Evolutionary conservation across 2,888 invertebrate species (phyloP).

Genomic region (Spicauda simplicius): DNA sequence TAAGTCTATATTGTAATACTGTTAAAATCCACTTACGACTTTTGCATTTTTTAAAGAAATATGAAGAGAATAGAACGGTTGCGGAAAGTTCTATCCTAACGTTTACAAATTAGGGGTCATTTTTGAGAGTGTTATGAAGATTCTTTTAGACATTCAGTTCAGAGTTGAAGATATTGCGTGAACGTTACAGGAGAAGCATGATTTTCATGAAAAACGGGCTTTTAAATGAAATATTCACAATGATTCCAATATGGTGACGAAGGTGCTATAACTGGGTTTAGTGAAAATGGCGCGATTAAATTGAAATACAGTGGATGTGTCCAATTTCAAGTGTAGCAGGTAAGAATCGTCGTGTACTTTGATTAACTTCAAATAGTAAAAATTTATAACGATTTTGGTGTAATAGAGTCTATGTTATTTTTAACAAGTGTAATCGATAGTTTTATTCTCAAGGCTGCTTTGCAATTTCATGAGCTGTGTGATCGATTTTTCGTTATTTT

Average conservation of each 20-base stretch:
- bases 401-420: too few relatives aligned
- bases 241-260: slow-evolving; percentile 29
- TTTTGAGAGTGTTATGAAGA: slow-evolving; percentile 12
- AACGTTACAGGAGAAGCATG: slow-evolving; percentile 17
- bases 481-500: too few relatives aligned
- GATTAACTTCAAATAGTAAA: neutral
- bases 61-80: neutral
- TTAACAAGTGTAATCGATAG: too few relatives aligned
- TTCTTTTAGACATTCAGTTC: slow-evolving; percentile 14
- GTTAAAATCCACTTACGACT: neutral
- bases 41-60: neutral
- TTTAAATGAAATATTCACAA: slow-evolving; percentile 12
- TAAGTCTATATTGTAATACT: neutral
- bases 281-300: neutral
- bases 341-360: neutral
- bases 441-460: too few relatives aligned
- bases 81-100: slow-evolving; percentile 6
- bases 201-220: slow-evolving; percentile 10
- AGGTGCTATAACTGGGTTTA: slow-evolving; percentile 10
- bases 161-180: slow-evolving; percentile 3
- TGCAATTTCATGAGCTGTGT: too few relatives aligned
- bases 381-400: neutral
- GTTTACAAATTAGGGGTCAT: neutral
- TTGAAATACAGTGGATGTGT: neutral
- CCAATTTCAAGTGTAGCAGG: slow-evolving; percentile 2